Evolutionary conservation across 2,797 vertebrate genomes (phyloP).

Genomic region (Xerus rutilus): DNA sequence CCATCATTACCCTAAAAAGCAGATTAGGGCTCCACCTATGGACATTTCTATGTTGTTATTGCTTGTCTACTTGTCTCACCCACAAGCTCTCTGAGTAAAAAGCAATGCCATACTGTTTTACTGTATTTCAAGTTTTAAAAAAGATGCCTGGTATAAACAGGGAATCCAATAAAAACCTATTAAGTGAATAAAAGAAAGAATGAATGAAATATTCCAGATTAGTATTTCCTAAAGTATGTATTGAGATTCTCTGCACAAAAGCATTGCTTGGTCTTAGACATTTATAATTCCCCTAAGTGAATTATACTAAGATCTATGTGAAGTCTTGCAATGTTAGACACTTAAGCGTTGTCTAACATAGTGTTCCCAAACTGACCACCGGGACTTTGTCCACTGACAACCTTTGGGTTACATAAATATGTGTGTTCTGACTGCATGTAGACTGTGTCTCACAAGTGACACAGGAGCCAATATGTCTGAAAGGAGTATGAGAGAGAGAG

Average conservation of each 20-base stretch:
- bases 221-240: not conserved
- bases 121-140: not conserved
- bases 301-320: not conserved
- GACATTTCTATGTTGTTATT: not conserved
- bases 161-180: not conserved
- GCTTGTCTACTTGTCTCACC: not conserved
- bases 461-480: fast-evolving
- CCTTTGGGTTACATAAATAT: not conserved
- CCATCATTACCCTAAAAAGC: not conserved
- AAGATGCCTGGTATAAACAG: not conserved
- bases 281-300: not conserved
- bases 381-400: not conserved
- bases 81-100: not conserved
- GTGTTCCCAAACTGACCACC: not conserved
- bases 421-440: not conserved
- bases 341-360: not conserved
- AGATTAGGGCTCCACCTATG: not conserved
- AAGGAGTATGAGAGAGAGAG: not conserved
- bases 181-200: not conserved
- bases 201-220: not conserved
- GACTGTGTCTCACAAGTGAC: not conserved
- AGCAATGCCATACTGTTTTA: not conserved
- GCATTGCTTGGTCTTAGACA: not conserved
- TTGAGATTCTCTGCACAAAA: not conserved
- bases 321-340: not conserved